phyloP scores from a whole-genome alignment of 1,140 invertebrate species.

The Lysiphlebus fabarum region DNA sequence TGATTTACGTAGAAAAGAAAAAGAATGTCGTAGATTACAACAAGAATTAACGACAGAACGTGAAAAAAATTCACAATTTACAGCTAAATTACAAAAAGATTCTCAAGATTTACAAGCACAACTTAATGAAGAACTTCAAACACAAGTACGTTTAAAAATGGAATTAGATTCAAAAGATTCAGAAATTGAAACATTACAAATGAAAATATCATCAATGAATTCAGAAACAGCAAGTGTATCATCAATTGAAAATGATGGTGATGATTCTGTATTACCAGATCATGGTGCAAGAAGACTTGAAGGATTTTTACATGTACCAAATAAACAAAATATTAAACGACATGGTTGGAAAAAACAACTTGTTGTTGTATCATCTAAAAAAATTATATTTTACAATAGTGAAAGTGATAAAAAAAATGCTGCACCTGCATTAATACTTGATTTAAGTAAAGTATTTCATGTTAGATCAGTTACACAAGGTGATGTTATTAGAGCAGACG shows the following conservation, averaged over 20 bases:
- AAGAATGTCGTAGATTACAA: conserved; percentile 91
- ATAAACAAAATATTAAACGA: conserved; percentile 90
- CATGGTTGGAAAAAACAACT: conserved; percentile 97
- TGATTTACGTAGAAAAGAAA: conserved; percentile 87
- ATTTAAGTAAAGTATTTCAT: conserved; percentile 98
- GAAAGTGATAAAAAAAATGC: conserved; percentile 93
- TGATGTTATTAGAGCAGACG: conserved; percentile 96
- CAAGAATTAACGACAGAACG: conserved; percentile 92
- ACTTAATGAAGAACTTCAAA: conserved; percentile 63
- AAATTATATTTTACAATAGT: conserved; percentile 96
- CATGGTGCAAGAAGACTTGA: conserved; percentile 66
- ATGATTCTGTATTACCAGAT: conserved; percentile 65
- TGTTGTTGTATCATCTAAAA: conserved; percentile 93
- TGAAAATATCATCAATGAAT: conserved; percentile 72
- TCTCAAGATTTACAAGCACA: conserved; percentile 76
- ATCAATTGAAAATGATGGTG: conserved; percentile 83
- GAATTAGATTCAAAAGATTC: conserved; percentile 94
- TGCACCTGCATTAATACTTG: conserved; percentile 90
- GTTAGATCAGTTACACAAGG: conserved; percentile 96
- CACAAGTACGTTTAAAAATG: conserved; percentile 82
- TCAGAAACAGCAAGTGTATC: conserved; percentile 88
- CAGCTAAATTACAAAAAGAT: conserved; percentile 79
- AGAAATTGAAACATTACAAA: conserved; percentile 88
- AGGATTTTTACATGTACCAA: conserved; percentile 93
- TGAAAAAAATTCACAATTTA: conserved; percentile 88